Percentiles rank a stretch among this genome's conserved stretches.
Evolutionary conservation across 30 jellyfish, hydroid and myxozoan genomes (phyloP).

Genomic region (Chironex yamaguchii): DNA sequence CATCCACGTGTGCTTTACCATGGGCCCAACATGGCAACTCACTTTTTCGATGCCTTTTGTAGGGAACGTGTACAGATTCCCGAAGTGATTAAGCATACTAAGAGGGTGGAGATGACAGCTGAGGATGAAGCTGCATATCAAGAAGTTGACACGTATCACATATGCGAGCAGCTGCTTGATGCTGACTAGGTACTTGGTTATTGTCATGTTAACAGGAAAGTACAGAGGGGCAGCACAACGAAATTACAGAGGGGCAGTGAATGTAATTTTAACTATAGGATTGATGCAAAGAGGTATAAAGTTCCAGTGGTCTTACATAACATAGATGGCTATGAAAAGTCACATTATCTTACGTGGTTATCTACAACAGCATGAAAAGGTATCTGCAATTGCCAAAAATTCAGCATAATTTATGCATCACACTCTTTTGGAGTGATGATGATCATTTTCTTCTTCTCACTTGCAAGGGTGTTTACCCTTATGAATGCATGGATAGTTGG

Average conservation of each 20-base stretch:
- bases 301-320: slow-evolving; percentile 72
- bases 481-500: slow-evolving; percentile 51
- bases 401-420: not conserved
- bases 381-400: too few species aligned
- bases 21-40: slow-evolving; percentile 47
- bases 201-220: slow-evolving; percentile 61
- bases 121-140: slow-evolving; percentile 15
- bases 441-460: not conserved
- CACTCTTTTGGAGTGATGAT: not conserved
- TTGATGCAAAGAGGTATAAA: slow-evolving; percentile 39
- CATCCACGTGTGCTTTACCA: slow-evolving; percentile 28
- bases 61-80: slow-evolving; percentile 15
- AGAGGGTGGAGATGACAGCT: slow-evolving; percentile 21
- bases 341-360: too few species aligned
- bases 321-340: slow-evolving; percentile 56
- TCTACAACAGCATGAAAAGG: too few species aligned
- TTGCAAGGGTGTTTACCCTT: slow-evolving; percentile 66
- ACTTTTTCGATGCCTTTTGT: slow-evolving; percentile 19
- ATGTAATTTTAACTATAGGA: slow-evolving; percentile 50
- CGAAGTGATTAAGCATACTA: not conserved
- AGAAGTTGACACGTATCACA: slow-evolving; percentile 2
- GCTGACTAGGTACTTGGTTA: slow-evolving; percentile 49
- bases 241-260: too few species aligned
- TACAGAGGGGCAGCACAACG: slow-evolving; percentile 80
- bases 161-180: slow-evolving; percentile 35